Base-by-base conservation (phyloP, 2,888 invertebrate genomes). In the Ptycholaimellus sp. region DNA sequence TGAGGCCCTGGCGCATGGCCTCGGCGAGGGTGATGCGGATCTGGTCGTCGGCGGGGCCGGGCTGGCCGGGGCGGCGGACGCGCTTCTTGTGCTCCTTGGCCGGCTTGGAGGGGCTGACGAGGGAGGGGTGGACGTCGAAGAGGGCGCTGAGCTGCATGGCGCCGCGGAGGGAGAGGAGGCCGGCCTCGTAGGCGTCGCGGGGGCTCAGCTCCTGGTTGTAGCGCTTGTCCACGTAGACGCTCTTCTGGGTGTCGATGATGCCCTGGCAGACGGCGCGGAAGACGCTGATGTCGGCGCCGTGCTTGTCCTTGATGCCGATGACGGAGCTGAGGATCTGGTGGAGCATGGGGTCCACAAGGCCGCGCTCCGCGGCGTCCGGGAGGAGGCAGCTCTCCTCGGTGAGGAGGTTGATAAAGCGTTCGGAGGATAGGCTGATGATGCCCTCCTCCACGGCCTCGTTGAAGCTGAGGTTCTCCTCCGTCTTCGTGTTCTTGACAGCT, bases 181-280 rank as follows among this genome's bases (percentile, higher is more conserved):
- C 75, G 39, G 73, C 71, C 58, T 76, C 73, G 41, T 85, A 75
- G 22, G 83, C 83, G 55, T 75, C 74, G 43, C 68, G 64, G 16
- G 74, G 69, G 54, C 83, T 76, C 42, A 83, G 62, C 44, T 82
- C 68, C 59, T 79, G 73, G 19, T 52, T 48, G 18, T 46, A 43
- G 14, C 40, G 38, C 22, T 45, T 40, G 42, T 54, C 48, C 40
- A 51, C 44, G 42, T 57, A 47, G 20, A 49, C 48, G 7, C 83
- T 85, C 20, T 76, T 74, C 59, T 73, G 73, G 0, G 85, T 78
- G 58, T 93, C 82, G 37, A 93, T 69, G 50, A 76, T 69, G 50
- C 76, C 77, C 50, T 73, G 72, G 49, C 79, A 73, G 41, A 83
- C 82, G 16, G 85, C 76, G 58, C 82, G 78, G 46, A 85, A 64